Percentiles rank a stretch among this genome's conserved stretches.
phyloP scores from a whole-genome alignment of 2,113 vertebrate genomes.

The Tetrax tetrax region DNA sequence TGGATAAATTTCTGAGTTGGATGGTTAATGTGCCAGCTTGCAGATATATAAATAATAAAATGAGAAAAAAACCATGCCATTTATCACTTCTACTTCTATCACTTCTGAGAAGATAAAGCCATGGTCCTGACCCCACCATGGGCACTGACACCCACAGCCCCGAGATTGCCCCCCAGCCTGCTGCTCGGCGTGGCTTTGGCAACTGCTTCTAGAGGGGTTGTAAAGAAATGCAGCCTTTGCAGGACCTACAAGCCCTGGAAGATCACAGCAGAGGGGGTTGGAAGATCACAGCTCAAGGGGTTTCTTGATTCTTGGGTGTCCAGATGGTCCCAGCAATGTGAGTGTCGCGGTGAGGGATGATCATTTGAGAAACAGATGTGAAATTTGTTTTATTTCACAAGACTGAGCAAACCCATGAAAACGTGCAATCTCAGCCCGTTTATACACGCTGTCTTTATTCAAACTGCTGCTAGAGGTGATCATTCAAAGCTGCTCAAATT shows the following conservation, averaged over 20 bases:
- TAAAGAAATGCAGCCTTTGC: not conserved
- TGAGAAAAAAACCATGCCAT: not conserved
- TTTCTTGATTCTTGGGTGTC: rapidly evolving
- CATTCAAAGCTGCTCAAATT: not conserved
- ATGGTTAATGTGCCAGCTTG: not conserved
- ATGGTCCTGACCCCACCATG: not conserved
- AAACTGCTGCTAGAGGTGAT: not conserved
- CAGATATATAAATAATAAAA: not conserved
- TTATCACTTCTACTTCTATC: not conserved
- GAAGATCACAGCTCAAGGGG: not conserved
- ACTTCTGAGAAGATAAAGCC: not conserved
- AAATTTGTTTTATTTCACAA: not conserved
- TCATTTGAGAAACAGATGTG: not conserved
- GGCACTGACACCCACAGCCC: not conserved
- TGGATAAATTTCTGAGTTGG: not conserved
- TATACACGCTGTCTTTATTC: not conserved
- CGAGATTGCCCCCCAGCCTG: not conserved
- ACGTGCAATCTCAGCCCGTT: not conserved
- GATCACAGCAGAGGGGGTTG: not conserved
- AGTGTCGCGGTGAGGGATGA: rapidly evolving
- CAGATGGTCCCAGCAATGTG: not conserved
- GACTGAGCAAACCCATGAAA: not conserved
- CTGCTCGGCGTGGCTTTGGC: not conserved
- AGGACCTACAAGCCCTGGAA: not conserved
- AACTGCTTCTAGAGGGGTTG: not conserved